These are phyloP conservation scores for Hypotaenidia philippensis DNA, from an alignment of 2,797 vertebrate species.

Conservation along the genomic window DNA sequence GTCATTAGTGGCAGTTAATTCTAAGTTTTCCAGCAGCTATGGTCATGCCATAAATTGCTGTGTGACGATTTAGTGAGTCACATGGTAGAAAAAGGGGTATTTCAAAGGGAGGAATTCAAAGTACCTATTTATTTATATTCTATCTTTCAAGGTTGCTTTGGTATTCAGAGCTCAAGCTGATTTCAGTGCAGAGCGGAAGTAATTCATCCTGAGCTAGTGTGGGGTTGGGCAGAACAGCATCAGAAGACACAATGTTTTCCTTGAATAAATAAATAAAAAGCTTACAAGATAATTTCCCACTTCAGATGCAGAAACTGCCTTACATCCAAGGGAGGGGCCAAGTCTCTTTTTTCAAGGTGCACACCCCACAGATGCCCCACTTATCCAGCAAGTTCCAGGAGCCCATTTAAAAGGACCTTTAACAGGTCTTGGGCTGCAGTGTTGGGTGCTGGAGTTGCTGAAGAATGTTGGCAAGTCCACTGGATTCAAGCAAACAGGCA, in stretches of 20 bases:
- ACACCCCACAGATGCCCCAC: neutral
- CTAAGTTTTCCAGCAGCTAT: neutral
- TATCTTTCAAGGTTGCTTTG: neutral
- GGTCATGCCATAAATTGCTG: neutral
- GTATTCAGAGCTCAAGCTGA: neutral
- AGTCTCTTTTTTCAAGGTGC: neutral
- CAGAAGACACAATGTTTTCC: neutral
- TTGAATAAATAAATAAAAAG: neutral
- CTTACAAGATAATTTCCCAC: neutral
- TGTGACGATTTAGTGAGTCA: slow-evolving; percentile 3
- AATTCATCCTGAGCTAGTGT: neutral
- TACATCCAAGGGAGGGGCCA: accelerated
- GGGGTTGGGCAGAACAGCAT: neutral
- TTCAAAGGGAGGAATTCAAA: slow-evolving; percentile 13
- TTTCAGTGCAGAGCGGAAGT: neutral
- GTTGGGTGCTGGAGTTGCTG: neutral
- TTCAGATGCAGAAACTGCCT: neutral
- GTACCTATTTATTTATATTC: slow-evolving; percentile 19
- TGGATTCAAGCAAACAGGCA: neutral
- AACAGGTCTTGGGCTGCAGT: neutral
- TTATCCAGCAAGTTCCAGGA: neutral
- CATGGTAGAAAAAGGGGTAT: neutral
- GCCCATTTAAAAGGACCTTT: neutral
- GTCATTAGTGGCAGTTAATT: slow-evolving; percentile 50
- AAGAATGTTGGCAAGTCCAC: neutral